These are phyloP conservation scores for Neotoxoptera formosana DNA, from an alignment of 1,140 invertebrate species.

Conservation along the genomic window DNA sequence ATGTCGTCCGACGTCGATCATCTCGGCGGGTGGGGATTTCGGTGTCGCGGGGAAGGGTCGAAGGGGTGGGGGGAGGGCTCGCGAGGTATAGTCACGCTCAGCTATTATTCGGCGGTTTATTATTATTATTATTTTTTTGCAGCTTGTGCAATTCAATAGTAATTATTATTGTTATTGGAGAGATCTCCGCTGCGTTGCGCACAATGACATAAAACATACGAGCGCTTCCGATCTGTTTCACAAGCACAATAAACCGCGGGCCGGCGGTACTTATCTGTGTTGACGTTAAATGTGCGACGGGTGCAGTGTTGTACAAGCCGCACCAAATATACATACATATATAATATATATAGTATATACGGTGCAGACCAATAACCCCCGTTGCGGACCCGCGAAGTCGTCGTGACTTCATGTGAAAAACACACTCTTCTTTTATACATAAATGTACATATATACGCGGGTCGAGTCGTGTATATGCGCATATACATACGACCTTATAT, in stretches of 20 bases:
- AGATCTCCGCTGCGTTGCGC: conserved; percentile 48
- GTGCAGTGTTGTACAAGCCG: background rate
- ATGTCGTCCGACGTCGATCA: background rate
- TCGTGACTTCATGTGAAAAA: conserved; percentile 47
- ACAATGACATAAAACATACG: conserved; percentile 47
- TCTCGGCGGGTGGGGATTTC: background rate
- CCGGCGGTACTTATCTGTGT: conserved; percentile 48
- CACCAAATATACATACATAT: background rate
- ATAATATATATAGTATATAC: background rate
- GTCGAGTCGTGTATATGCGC: background rate
- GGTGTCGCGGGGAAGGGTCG: background rate
- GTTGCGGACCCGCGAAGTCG: conserved; percentile 27
- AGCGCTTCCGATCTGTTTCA: conserved; percentile 58
- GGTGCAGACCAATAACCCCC: background rate
- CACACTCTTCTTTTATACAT: background rate
- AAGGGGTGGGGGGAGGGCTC: background rate
- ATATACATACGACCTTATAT: background rate
- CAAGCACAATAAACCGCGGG: conserved; percentile 52
- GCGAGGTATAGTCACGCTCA: background rate
- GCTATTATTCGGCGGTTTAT: conserved; percentile 22
- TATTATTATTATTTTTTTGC: background rate
- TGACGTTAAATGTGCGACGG: conserved; percentile 38
- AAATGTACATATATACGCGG: background rate
- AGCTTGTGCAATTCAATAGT: conserved; percentile 56
- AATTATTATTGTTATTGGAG: conserved; percentile 56